Conservation (phyloP, 2,113 vertebrate species). For the Anseranas semipalmata region DNA sequence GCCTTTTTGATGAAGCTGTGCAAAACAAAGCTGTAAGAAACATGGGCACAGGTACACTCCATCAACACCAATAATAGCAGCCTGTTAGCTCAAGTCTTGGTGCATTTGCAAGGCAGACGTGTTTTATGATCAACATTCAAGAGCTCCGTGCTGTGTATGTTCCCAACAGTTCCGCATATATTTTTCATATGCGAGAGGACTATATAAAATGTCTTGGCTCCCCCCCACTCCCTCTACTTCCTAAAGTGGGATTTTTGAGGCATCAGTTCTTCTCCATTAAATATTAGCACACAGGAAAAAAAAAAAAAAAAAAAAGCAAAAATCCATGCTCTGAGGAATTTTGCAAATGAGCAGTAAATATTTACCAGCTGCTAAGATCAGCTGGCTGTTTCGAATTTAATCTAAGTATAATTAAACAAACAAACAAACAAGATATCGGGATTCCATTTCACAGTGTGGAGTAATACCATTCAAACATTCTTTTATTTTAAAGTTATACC, state of each 20-base stretch:
- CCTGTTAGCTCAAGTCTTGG: not conserved
- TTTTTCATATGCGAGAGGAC: not conserved
- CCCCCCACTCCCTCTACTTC: not conserved
- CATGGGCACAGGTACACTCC: not conserved
- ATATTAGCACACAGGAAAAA: not conserved
- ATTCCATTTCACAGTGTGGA: constrained; percentile 33
- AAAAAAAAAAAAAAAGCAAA: not conserved
- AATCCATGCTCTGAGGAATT: constrained; percentile 48
- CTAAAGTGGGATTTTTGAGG: not conserved
- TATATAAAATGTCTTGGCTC: not conserved
- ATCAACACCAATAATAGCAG: not conserved
- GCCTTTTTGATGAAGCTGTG: not conserved
- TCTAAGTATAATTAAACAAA: constrained; percentile 61
- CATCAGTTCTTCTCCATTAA: constrained; percentile 13
- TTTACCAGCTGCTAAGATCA: constrained; percentile 64
- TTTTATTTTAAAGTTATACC: constrained; percentile 4
- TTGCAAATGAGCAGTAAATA: constrained; percentile 64
- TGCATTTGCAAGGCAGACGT: not conserved
- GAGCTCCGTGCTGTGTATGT: not conserved
- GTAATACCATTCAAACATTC: constrained; percentile 22
- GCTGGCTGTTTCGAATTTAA: constrained; percentile 56
- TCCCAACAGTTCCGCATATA: not conserved
- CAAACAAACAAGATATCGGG: constrained; percentile 11
- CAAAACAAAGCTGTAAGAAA: not conserved
- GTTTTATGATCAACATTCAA: not conserved